Percentiles rank a stretch among this genome's conserved stretches.
Conservation (phyloP, 1,140 invertebrate species). For the Orchestia grillus region DNA sequence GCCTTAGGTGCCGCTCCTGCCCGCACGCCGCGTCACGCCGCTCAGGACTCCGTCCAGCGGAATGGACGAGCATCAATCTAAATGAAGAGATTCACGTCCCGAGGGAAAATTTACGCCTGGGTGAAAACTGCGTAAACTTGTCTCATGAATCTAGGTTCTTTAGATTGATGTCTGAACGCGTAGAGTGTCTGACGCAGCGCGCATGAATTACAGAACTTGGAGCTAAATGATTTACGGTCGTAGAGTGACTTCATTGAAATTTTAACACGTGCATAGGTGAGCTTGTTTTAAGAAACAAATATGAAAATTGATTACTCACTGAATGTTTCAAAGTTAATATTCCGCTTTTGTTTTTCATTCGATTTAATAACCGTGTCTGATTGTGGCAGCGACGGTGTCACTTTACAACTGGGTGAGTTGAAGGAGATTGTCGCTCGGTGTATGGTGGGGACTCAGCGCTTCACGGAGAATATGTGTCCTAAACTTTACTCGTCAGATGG, state of each 20-base stretch:
- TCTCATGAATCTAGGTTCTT: neutral
- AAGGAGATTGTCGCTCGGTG: neutral
- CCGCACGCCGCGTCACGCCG: neutral
- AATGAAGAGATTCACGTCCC: neutral
- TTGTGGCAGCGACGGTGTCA: neutral
- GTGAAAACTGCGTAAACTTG: neutral
- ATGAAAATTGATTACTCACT: neutral
- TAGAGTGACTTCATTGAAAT: neutral
- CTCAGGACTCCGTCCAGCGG: neutral
- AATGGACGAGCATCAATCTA: neutral
- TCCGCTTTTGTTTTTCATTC: neutral
- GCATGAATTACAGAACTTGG: neutral
- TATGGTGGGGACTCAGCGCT: neutral
- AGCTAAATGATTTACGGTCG: neutral
- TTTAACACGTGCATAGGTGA: neutral
- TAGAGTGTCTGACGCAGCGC: neutral
- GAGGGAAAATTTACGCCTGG: too few species aligned
- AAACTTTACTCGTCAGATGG: neutral
- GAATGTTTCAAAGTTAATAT: neutral
- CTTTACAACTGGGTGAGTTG: neutral
- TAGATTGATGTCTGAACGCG: neutral
- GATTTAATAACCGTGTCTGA: neutral
- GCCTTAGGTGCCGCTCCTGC: neutral
- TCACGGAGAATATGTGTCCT: neutral
- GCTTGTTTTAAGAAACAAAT: neutral